These are phyloP conservation scores for Hemitrygon akajei DNA, from an alignment of 2,797 vertebrate genomes.

Conservation along the genomic window DNA sequence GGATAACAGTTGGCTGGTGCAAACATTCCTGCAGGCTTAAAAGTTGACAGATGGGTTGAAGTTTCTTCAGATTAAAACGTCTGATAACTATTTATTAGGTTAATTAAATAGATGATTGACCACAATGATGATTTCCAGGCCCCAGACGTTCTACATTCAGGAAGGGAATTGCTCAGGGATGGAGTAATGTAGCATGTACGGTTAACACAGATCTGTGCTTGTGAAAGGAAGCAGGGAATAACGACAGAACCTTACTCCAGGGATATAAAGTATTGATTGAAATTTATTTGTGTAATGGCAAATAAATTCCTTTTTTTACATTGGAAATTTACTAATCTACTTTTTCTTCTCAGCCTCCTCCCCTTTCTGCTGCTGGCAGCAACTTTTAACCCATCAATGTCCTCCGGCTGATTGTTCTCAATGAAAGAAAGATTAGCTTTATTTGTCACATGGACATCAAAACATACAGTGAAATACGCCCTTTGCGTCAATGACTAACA, in stretches of 20 bases:
- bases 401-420: not conserved
- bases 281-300: not conserved
- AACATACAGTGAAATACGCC: too few relatives aligned
- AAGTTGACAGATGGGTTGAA: constrained; percentile 13
- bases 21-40: not conserved
- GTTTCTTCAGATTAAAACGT: not conserved
- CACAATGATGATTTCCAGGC: not conserved
- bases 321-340: not conserved
- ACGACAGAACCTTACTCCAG: not conserved
- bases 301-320: not conserved
- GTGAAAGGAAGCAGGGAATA: not conserved
- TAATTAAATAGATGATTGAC: constrained; percentile 24
- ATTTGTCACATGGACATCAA: too few relatives aligned
- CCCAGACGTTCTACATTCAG: not conserved
- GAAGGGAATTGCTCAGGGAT: constrained; percentile 5
- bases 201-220: not conserved
- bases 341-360: not conserved
- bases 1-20: not conserved
- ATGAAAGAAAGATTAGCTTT: too few relatives aligned
- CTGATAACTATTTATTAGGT: constrained; percentile 30
- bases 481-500: too few relatives aligned
- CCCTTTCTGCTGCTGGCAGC: not conserved
- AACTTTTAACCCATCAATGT: not conserved
- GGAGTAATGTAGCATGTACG: not conserved
- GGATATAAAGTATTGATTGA: not conserved